A percentile compares a stretch with the other conserved stretches of the same genome.
phyloP scores from a whole-genome alignment of 2,888 invertebrate genomes.

The Thecocarcelia acutangulata region DNA sequence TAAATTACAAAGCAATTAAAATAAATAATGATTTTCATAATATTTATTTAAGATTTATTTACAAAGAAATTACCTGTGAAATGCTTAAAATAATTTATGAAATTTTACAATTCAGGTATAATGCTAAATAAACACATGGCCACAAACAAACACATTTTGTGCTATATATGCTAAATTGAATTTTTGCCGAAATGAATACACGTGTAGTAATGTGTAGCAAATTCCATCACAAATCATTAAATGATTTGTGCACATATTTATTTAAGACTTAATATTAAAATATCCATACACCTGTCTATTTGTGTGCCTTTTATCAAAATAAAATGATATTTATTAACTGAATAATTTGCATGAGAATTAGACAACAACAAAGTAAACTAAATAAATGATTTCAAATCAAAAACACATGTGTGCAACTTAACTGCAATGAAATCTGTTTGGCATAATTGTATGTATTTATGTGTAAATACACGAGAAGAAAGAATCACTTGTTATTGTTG shows the following conservation, averaged over 20 bases:
- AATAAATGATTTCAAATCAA: slow-evolving; percentile 51
- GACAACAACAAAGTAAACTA: slow-evolving; percentile 16
- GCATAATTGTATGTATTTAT: slow-evolving; percentile 48
- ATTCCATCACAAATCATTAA: slow-evolving; percentile 38
- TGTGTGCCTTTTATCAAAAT: slow-evolving; percentile 12
- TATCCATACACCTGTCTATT: slow-evolving; percentile 49
- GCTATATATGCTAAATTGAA: neutral
- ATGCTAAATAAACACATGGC: neutral
- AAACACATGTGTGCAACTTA: slow-evolving; percentile 19
- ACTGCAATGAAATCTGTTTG: slow-evolving; percentile 52
- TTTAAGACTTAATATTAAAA: slow-evolving; percentile 48
- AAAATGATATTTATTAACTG: slow-evolving; percentile 15
- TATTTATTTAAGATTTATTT: slow-evolving; percentile 36
- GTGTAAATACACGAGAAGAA: too few species aligned
- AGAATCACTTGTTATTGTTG: slow-evolving; percentile 3
- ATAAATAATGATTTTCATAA: slow-evolving; percentile 27
- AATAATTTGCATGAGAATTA: slow-evolving; percentile 22
- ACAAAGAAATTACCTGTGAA: slow-evolving; percentile 28
- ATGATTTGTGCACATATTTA: slow-evolving; percentile 54
- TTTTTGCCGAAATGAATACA: neutral
- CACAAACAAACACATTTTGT: neutral
- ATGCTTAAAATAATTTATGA: slow-evolving; percentile 23
- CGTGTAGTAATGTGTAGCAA: neutral
- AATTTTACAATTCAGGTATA: slow-evolving; percentile 3
- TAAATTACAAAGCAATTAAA: slow-evolving; percentile 46